Conservation (phyloP, 1,140 invertebrate genomes). For the Anadara kagoshimensis region DNA sequence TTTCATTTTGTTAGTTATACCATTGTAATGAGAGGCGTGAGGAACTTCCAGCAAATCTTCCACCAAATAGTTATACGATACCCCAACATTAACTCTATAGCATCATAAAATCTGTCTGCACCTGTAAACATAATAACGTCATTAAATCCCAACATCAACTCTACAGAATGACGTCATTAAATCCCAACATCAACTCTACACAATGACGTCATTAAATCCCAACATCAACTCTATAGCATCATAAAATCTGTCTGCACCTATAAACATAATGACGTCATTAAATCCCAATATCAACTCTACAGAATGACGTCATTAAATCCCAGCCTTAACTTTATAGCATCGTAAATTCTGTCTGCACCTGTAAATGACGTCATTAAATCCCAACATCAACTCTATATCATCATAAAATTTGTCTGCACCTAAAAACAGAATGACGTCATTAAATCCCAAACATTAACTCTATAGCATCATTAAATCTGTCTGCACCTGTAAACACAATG, state of each 20-base stretch:
- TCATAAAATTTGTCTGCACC: conserved; percentile 78
- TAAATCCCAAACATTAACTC: conserved; percentile 81
- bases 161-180: conserved; percentile 78
- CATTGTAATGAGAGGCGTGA: conserved; percentile 85
- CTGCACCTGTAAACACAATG: conserved; percentile 68
- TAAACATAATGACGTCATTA: conserved; percentile 62
- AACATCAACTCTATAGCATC: conserved; percentile 81
- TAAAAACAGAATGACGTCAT: conserved; percentile 40
- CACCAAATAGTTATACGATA: conserved; percentile 73
- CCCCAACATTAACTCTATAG: conserved; percentile 67
- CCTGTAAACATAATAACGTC: too few relatives aligned
- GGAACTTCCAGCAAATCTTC: conserved; percentile 85
- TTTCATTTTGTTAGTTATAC: too few relatives aligned
- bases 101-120: conserved; percentile 55
- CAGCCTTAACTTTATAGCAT: conserved; percentile 81
- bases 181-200: conserved; percentile 79
- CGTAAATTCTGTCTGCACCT: conserved; percentile 77
- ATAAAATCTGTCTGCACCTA: conserved; percentile 77
- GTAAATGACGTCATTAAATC: conserved; percentile 71
- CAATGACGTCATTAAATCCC: conserved; percentile 76
- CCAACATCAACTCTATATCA: conserved; percentile 81
- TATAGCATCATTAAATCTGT: conserved; percentile 79
- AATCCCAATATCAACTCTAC: conserved; percentile 79
- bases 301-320: conserved; percentile 77
- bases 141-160: too few relatives aligned